Percentiles rank a stretch among this genome's conserved stretches.
phyloP scores from a whole-genome alignment of 2,888 invertebrate species.

The Nemoura dubitans region DNA sequence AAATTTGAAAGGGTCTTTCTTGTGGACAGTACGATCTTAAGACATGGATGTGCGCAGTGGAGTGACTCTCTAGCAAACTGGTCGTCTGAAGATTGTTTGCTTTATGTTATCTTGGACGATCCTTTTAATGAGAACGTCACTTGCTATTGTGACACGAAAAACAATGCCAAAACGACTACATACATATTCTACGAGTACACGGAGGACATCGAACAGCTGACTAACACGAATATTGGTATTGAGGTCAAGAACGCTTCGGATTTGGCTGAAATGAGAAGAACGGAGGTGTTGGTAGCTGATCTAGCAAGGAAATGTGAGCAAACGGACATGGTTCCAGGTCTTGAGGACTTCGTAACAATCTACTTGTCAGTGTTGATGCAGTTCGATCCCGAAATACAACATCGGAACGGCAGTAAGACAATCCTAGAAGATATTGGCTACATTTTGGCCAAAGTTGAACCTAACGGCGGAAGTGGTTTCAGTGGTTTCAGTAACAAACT shows the following conservation, averaged over 20 bases:
- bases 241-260: neutral
- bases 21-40: neutral
- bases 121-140: neutral
- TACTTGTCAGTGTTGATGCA: neutral
- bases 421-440: neutral
- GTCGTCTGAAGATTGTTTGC: neutral
- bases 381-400: neutral
- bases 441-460: neutral
- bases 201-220: neutral
- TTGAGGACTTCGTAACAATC: neutral
- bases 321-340: neutral
- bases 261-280: neutral
- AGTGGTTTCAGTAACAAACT: neutral
- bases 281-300: neutral
- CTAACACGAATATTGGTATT: neutral
- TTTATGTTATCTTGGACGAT: neutral
- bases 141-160: neutral
- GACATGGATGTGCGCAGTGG: neutral
- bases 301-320: neutral
- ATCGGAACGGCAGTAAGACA: neutral
- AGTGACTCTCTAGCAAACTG: neutral
- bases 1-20: neutral
- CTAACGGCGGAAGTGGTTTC: neutral
- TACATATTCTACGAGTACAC: neutral
- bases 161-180: neutral